Evolutionary conservation across 1,140 invertebrate genomes (phyloP), one percentile per base, ranked within the genome.

Genomic region (Oscheius sp.): DNA sequence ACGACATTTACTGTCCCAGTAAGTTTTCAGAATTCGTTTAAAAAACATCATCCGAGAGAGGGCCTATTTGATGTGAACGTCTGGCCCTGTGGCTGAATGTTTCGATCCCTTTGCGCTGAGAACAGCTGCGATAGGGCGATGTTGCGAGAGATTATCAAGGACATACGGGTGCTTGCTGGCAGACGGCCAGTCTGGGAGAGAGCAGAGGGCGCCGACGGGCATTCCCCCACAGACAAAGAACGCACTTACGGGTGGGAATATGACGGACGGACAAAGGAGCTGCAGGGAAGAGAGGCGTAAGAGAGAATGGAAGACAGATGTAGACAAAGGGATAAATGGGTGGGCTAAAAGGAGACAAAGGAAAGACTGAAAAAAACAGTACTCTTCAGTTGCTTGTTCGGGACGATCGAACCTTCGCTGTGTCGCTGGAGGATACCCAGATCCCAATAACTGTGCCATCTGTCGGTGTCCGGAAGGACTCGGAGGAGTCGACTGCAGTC

Each of bases 1-100:
- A 84, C 70, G 77, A 85, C 49, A 83, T 83, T 46, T 83, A 83
- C 58, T 83, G 82, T 73, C 75, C 79, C 64, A 80, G 82, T 83
- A 42, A 49, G 67, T 77, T 26, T n/a, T 15, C 28, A 59, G 18
- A 1, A 23, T 63, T 2, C 42, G 7, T 20, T 18, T 45, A 18
- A 15, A 45, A 23, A 15, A 45, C 18, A 45, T 45, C 42, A 15
- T 45, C 23, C 42, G 15, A 45, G 23, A 76, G 31, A n/a, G n/a
- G n/a, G n/a, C n/a, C n/a, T n/a, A n/a, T n/a, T n/a, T n/a, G n/a
- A 36, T 49, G 74, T 65, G 35, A 18, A 26, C 31, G 1, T 65
- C 29, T 1, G n/a, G n/a, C n/a, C n/a, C n/a, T n/a, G n/a, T n/a
- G n/a, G n/a, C n/a, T n/a, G n/a, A n/a, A n/a, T n/a, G n/a, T n/a